phyloP scores from a whole-genome alignment of 2,888 invertebrate species.

The Tiphia femorata region DNA sequence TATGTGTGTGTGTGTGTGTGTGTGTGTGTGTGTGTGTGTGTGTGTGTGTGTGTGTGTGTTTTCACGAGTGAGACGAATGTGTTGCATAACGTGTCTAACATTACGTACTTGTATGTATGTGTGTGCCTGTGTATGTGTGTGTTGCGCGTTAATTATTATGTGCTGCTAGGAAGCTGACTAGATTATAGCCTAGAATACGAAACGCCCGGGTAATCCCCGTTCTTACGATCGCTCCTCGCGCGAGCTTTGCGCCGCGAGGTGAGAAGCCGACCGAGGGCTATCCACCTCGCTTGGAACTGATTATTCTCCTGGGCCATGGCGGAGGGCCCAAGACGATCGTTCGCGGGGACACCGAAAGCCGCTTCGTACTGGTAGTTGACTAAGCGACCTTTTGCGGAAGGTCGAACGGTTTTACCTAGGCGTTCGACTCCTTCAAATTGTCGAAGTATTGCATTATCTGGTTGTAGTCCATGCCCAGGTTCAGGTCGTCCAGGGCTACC shows the following conservation, averaged over 20 bases:
- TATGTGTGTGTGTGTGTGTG: slow-evolving; percentile 13
- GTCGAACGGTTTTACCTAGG: slow-evolving; percentile 83
- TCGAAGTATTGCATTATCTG: slow-evolving; percentile 99
- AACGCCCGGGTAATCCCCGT: slow-evolving; percentile 26
- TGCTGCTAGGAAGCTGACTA: slow-evolving; percentile 68
- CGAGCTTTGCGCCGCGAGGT: no score
- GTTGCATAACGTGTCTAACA: no score
- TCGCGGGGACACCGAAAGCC: slow-evolving; percentile 31
- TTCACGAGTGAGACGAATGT: no score
- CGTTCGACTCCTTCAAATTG: slow-evolving; percentile 94
- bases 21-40: slow-evolving; percentile 11
- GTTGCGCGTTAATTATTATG: slow-evolving; percentile 52
- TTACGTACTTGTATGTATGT: slow-evolving; percentile 10
- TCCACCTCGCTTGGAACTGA: no score
- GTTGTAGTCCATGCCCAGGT: slow-evolving; percentile 93
- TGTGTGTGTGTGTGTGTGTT: slow-evolving; percentile 10
- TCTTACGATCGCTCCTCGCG: slow-evolving; percentile 6
- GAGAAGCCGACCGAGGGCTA: no score
- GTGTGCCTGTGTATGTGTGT: slow-evolving; percentile 10
- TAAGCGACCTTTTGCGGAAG: slow-evolving; percentile 74
- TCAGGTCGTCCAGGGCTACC: slow-evolving; percentile 83
- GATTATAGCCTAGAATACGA: slow-evolving; percentile 62
- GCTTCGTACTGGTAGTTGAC: slow-evolving; percentile 44
- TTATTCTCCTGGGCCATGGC: no score
- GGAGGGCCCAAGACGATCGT: no score